Percentiles rank a stretch among this genome's conserved stretches.
Conservation (phyloP, 2,797 vertebrate genomes). For the Pangasius sanitwongsei region DNA sequence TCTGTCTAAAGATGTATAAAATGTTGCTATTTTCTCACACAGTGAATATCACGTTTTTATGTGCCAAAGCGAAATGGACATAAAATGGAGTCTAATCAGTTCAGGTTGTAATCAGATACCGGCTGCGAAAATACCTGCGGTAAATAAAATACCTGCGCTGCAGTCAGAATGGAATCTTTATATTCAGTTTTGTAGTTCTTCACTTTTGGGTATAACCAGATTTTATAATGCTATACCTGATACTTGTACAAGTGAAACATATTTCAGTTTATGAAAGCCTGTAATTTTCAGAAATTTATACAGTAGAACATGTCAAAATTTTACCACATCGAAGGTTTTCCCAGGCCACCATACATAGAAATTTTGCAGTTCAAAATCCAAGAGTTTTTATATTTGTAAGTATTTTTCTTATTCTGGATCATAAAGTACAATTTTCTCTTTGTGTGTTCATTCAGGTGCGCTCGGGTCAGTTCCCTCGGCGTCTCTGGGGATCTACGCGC, state of each 20-base stretch:
- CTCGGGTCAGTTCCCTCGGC: conserved; percentile 84
- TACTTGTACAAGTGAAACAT: neutral
- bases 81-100: neutral
- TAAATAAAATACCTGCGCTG: too few species aligned
- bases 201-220: neutral
- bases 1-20: neutral
- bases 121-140: neutral
- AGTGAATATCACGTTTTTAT: neutral
- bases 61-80: neutral
- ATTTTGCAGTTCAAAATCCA: neutral
- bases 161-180: neutral
- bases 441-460: conserved; percentile 76
- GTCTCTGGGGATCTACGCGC: conserved; percentile 87
- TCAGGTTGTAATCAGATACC: neutral
- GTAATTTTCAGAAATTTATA: neutral
- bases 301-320: neutral
- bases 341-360: neutral
- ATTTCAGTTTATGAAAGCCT: neutral
- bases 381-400: neutral
- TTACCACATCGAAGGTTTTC: neutral
- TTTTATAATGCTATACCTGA: neutral
- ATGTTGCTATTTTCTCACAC: neutral
- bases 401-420: neutral
- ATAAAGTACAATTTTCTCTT: neutral
- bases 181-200: neutral